Conservation (phyloP, 2,797 vertebrate species). For the Cephalopachus bancanus region DNA sequence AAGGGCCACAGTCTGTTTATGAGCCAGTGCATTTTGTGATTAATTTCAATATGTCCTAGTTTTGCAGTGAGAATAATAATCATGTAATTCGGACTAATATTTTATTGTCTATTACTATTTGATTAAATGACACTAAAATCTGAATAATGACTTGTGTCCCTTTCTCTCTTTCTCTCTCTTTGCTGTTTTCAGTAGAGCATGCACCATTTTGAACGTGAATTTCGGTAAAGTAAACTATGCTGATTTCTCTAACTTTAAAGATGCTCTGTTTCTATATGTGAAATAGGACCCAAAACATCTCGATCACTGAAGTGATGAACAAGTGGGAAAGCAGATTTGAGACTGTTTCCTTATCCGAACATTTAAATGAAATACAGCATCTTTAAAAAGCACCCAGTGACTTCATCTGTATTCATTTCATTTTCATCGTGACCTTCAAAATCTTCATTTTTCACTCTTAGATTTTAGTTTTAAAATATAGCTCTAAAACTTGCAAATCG, state of each 20-base stretch:
- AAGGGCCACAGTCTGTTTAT: background rate
- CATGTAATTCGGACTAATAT: constrained; percentile 74
- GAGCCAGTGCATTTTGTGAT: constrained; percentile 33
- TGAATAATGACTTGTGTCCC: constrained; percentile 88
- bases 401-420: constrained; percentile 85
- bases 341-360: constrained; percentile 55
- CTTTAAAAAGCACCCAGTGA: constrained; percentile 86
- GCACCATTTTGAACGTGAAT: constrained; percentile 97
- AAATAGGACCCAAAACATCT: constrained; percentile 76
- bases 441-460: constrained; percentile 83
- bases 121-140: constrained; percentile 83
- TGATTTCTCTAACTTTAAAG: constrained; percentile 93
- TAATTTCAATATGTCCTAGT: constrained; percentile 48
- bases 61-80: constrained; percentile 52
- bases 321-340: constrained; percentile 77
- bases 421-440: constrained; percentile 84
- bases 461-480: constrained; percentile 84
- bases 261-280: constrained; percentile 90
- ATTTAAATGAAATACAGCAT: constrained; percentile 87
- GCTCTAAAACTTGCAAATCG: constrained; percentile 84
- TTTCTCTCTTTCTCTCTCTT: constrained; percentile 89
- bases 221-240: constrained; percentile 97
- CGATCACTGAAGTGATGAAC: constrained; percentile 63
- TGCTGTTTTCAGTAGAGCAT: constrained; percentile 98
- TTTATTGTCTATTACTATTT: constrained; percentile 75